Conservation (phyloP, 2,113 vertebrate species). For the Bolborhynchus lineola region DNA sequence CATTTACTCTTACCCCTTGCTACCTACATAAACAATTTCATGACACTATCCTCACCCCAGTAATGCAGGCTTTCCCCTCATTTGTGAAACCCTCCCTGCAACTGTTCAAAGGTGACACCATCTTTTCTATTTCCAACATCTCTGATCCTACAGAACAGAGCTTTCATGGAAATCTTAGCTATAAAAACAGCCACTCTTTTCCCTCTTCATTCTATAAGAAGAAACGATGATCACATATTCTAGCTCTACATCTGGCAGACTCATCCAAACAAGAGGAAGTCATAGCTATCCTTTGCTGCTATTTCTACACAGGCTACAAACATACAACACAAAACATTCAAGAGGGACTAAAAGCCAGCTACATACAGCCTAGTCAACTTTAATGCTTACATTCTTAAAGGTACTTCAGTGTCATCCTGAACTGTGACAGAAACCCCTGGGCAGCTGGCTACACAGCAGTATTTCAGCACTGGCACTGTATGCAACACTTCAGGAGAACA, state of each 20-base stretch:
- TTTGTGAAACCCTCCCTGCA: background rate
- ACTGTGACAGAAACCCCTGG: no score
- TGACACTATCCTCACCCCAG: background rate
- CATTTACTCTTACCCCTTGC: background rate
- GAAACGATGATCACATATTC: background rate
- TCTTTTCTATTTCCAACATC: background rate
- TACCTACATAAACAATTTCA: background rate
- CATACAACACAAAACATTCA: background rate
- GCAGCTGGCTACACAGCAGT: accelerated
- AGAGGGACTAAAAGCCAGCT: background rate
- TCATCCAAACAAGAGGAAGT: background rate
- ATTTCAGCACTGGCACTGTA: background rate
- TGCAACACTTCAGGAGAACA: background rate
- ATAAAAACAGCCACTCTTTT: background rate
- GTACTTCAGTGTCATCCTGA: background rate
- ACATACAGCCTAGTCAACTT: background rate
- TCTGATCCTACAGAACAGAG: background rate
- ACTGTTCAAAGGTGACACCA: background rate
- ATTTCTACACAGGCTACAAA: background rate
- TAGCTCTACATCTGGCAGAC: background rate
- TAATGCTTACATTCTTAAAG: background rate
- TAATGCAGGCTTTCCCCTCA: background rate
- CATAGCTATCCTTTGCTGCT: background rate
- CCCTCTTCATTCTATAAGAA: background rate
- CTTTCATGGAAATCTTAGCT: background rate